phyloP scores from a whole-genome alignment of 2,797 vertebrate genomes.

The Hoplostethus mediterraneus region DNA sequence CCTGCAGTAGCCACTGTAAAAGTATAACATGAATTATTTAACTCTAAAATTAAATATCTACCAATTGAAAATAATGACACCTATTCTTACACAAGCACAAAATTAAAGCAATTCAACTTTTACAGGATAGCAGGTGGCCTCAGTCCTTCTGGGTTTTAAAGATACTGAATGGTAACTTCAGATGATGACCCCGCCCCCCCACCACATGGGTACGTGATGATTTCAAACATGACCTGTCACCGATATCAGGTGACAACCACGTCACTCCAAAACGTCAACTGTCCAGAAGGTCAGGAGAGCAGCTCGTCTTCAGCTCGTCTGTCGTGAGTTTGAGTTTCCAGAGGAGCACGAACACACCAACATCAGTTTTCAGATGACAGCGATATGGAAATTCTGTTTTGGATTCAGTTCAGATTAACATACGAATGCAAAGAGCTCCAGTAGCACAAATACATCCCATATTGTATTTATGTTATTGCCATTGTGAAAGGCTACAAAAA shows the following conservation, averaged over 20 bases:
- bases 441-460: neutral
- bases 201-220: too few species aligned
- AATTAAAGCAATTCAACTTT: neutral
- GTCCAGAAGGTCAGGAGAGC: neutral
- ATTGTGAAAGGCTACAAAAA: conserved; percentile 1
- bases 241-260: neutral
- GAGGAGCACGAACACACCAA: too few species aligned
- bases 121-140: neutral
- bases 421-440: too few species aligned
- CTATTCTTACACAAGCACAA: neutral
- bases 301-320: neutral
- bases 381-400: too few species aligned
- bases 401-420: too few species aligned
- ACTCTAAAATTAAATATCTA: too few species aligned
- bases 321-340: too few species aligned
- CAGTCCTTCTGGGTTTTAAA: neutral
- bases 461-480: neutral
- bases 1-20: too few species aligned
- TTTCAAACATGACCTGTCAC: neutral
- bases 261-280: too few species aligned
- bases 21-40: too few species aligned
- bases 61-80: neutral
- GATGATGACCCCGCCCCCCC: neutral
- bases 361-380: neutral
- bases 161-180: neutral